Evolutionary conservation across 2,113 vertebrate genomes (phyloP), one percentile per base, ranked within the genome.

Genomic region (Capreolus pygargus): DNA sequence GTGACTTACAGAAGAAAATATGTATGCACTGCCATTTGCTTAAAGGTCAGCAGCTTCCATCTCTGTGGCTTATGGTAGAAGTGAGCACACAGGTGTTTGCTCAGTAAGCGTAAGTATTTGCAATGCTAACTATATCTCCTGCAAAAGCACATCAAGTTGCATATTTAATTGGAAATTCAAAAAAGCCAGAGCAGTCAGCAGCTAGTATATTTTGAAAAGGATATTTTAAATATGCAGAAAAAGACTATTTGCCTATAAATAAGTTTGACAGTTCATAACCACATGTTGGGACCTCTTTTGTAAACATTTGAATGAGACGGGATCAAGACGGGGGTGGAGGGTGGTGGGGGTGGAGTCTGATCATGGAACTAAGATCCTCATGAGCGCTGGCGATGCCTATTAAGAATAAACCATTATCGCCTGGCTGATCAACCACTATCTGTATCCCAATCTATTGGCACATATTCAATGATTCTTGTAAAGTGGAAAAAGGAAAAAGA

Each of bases 131-230:
- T 89, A 1, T 52, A n/a, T 23, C 19, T 50, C 61, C 79, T 39
- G 89, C 79, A 84, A 79, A 97, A 96, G 33, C 15, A 39, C 61
- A 70, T 67, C 54, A 61, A 74, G 19, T 58, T 92, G 52, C 23
- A 2, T 55, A 47, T 79, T 93, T 96, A 88, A 70, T 13, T 86
- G 19, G 30, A 39, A 86, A 47, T 61, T 96, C 78, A 95, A 89
- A 86, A 95, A 57, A 45, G 10, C 27, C 76, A 87, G 60, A 91
- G 58, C 30, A 93, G 39, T 58, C 11, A 64, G 23, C 95, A 81
- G 27, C 61, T 74, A 91, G 36, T 50, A 45, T 16, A 55, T 60
- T 97, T 96, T 97, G 78, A 86, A 93, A 93, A 91, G 19, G 21
- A 36, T 45, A 6, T 86, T 85, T 97, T n/a, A 84, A 94, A 85